Evolutionary conservation across 1,140 invertebrate genomes (phyloP).

Genomic region (Macrocentrus cingulum): DNA sequence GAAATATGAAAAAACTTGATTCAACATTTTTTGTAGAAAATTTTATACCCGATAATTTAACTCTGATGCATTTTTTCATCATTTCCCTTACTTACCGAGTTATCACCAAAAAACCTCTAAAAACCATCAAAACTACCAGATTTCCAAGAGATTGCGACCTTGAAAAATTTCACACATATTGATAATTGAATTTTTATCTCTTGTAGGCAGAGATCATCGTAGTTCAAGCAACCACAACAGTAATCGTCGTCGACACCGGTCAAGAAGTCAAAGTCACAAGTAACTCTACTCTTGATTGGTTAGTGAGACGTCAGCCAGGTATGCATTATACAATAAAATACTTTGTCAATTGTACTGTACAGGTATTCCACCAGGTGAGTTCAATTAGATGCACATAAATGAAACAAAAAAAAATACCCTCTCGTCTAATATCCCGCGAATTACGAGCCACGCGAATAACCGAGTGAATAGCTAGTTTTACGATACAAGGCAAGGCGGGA

Average conservation of each 20-base stretch:
- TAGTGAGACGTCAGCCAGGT: constrained; percentile 59
- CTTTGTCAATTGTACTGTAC: constrained; percentile 60
- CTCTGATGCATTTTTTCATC: too few relatives aligned
- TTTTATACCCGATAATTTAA: too few relatives aligned
- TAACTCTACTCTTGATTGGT: constrained; percentile 61
- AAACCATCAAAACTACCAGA: too few relatives aligned
- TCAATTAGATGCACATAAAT: constrained; percentile 55
- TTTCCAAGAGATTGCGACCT: too few relatives aligned
- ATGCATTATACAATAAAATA: constrained; percentile 56
- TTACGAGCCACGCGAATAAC: too few relatives aligned
- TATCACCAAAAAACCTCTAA: too few relatives aligned
- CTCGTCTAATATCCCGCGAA: too few relatives aligned
- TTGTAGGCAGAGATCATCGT: constrained; percentile 51
- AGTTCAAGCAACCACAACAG: constrained; percentile 52
- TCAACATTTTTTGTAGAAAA: too few relatives aligned
- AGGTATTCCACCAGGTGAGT: constrained; percentile 55
- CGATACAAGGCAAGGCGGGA: constrained; percentile 52
- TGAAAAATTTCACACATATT: too few relatives aligned
- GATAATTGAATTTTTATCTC: too few relatives aligned
- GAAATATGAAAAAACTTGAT: too few relatives aligned
- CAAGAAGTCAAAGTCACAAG: constrained; percentile 59
- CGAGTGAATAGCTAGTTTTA: constrained; percentile 20
- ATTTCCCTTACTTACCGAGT: too few relatives aligned
- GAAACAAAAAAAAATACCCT: not conserved
- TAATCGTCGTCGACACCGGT: constrained; percentile 53